Base-by-base conservation (phyloP, 2,113 vertebrate species). In the Calonectris borealis region DNA sequence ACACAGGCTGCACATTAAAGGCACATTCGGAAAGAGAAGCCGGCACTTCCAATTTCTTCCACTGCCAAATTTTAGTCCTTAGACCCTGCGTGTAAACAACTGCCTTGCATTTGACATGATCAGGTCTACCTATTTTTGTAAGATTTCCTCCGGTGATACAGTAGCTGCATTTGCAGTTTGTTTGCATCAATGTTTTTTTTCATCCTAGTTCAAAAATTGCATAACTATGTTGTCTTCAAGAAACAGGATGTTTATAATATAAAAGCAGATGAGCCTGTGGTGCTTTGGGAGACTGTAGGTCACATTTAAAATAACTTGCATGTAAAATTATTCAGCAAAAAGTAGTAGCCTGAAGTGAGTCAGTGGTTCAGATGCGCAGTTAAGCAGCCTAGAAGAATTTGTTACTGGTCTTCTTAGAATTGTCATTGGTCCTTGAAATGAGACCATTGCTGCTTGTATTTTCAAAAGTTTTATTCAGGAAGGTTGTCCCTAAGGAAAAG, bases 271-370 rank as follows among this genome's bases (percentile, higher is more conserved):
- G 84, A 91, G 82, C 89, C 91, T 88, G 75, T 11, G 75, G 91
- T 83, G 46, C 24, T 85, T 70, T 88, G 58, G 34, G 73, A 94
- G 38, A 69, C 46, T 87, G 66, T 89, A 90, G 62, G 90, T 95
- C 85, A 81, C 58, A 92, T 96, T 88, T 78, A 48, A 86, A 94
- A 58, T 70, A 69, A 80, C 32, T 85, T 83, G 29, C 31, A 79
- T 64, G 46, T 73, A 85, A 94, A 95, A 93, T 91, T 95, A 93
- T 95, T 95, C 91, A 93, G 68, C 66, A 91, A 90, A 91, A 91
- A 77, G 19, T 36, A 46, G 75, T 77, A 77, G 70, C 86, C n/a
- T 91, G 58, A 60, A 95, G 94, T 88, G 66, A 95, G 40, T 32
- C 46, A n/a, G 16, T 90, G 73, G 34, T 79, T 89, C 66, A 93